Base-by-base conservation (phyloP, 2,888 invertebrate genomes). In the Microctonus brassicae region DNA sequence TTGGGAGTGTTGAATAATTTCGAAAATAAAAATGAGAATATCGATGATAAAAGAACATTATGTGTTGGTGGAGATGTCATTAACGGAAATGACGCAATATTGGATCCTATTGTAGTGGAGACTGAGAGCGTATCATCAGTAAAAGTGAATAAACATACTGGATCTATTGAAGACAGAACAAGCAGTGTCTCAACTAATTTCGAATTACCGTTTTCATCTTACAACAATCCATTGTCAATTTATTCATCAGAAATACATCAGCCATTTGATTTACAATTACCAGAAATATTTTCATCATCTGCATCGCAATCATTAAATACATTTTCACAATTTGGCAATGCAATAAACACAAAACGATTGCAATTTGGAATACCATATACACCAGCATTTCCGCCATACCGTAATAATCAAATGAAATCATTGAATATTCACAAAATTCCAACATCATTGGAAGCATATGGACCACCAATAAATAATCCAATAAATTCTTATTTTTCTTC, bases 221-320 rank as follows among this genome's bases (percentile, higher is more conserved):
- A 81, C 69, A 81, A 80, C n/a, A 82, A 83, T 10, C 83, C 89
- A 13, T 85, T 86, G 10, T 88, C 87, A 9, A 81, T 85, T 20
- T 89, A 89, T 75, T 88, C 89, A 57, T 87, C 89, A 55, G 84
- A 87, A 79, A 81, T 71, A 79, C 88, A 81, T 2, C 80, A 86
- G 11, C 83, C 83, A 6, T 90, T 89, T 62, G 89, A 90, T 0
- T 90, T 90, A 0, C 91, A 90, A 2, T 90, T 90, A 0, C 89
- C 90, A 17, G 84, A 85, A 22, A 73, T 81, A 13, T 83, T 79
- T 0, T 83, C 81, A 2, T 75, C 78, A 53, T 68, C n/a, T n/a
- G n/a, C 75, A 9, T 69, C 77, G 34, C 70, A 47, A 58, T n/a
- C 39, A 17, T 29, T 72, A 0, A 63, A 62, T 17, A 68, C 69